Evolutionary conservation across 2,113 vertebrate species (phyloP), one percentile per base, ranked within the genome.

Genomic region (Otus sunia): DNA sequence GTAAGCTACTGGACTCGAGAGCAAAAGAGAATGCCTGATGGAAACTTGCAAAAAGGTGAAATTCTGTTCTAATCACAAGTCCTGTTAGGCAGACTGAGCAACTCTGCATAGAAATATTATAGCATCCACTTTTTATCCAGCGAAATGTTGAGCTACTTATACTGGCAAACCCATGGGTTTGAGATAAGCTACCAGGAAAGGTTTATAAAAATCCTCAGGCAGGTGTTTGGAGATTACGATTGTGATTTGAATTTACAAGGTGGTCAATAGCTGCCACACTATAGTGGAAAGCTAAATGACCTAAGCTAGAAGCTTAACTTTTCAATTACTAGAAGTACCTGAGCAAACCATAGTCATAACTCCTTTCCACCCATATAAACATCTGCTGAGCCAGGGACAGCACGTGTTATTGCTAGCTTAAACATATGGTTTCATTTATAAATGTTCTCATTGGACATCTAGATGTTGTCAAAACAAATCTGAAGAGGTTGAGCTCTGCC

Each of bases 391-490:
- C 16, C 25, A 37, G 6, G 26, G 58, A 45, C 5, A 27, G 11
- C 18, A 59, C 0, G 0, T n/a, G 7, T 45, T 75, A 18, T 53
- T 27, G 15, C 19, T 37, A 63, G 4, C 4, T 59, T 78, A 50
- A 85, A 75, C 15, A 5, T 12, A 11, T 15, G 8, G 12, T 5
- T 71, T 86, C 45, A 53, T 12, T 79, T 62, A 41, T 13, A 79
- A 43, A 29, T 49, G 11, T 83, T 67, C 26, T 79, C 13, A 10
- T 29, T 52, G 39, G 29, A 17, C 20, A 17, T 37, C 47, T 34
- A 43, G 29, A 29, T 69, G 37, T 34, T 83, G 76, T 27, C 41
- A 71, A 76, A 74, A 22, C 19, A 62, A 37, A 62, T n/a, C 17
- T 0, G 1, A 69, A 75, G 30, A 29, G 10, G 11, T 12, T 60